Evolutionary conservation across 1,140 invertebrate species (phyloP).

Genomic region (Scylla paramamosain): DNA sequence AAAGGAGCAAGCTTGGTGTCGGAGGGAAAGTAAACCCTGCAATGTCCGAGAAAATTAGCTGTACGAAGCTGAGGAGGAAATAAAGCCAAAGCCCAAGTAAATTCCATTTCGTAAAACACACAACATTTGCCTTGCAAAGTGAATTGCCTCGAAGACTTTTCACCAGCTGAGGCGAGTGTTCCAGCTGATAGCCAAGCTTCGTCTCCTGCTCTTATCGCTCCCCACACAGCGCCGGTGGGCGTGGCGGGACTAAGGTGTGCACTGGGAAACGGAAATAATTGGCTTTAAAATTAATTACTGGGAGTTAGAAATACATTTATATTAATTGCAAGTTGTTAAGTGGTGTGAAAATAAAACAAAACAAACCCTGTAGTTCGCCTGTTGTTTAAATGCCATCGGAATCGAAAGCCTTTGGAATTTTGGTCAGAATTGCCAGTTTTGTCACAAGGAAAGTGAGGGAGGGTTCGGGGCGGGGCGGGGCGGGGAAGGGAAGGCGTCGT

Average conservation of each 20-base stretch:
- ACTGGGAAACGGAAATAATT: background rate
- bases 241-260: background rate
- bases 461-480: background rate
- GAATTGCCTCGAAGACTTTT: conserved; percentile 51
- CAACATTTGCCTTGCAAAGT: conserved; percentile 55
- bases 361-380: background rate
- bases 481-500: background rate
- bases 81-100: conserved; percentile 51
- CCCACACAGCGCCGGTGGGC: background rate
- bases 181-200: conserved; percentile 2
- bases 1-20: background rate
- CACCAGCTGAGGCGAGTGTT: conserved; percentile 45
- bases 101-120: conserved; percentile 57
- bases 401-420: too few species aligned
- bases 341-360: background rate
- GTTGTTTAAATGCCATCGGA: background rate
- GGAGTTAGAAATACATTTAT: background rate
- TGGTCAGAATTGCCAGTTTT: conserved; percentile 12
- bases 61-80: conserved; percentile 33
- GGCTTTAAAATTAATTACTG: too few species aligned
- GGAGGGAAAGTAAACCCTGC: background rate
- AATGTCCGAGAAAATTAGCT: conserved; percentile 4
- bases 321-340: background rate
- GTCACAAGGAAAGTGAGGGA: background rate
- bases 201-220: background rate